Evolutionary conservation across 2,888 invertebrate species (phyloP).

Genomic region (Heliconius sara): DNA sequence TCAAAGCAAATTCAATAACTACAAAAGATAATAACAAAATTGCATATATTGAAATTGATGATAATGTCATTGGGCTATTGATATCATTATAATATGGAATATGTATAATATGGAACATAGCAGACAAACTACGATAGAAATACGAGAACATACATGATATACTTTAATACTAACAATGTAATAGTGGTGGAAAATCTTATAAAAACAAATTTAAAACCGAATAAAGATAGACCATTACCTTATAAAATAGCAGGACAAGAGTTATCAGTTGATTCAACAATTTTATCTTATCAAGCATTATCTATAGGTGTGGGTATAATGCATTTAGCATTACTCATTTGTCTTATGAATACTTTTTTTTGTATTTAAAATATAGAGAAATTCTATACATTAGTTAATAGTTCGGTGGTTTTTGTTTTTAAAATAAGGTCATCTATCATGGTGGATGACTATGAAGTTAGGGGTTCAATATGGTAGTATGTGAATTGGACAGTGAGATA

Average conservation of each 20-base stretch:
- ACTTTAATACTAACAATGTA: too few relatives aligned
- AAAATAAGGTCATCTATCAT: constrained; percentile 2
- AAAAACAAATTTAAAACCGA: background rate
- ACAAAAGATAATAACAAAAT: too few relatives aligned
- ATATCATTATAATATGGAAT: background rate
- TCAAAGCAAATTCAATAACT: too few relatives aligned
- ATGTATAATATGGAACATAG: background rate
- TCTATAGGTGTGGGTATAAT: constrained; percentile 69
- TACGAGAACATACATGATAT: background rate
- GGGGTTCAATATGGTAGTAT: constrained; percentile 66
- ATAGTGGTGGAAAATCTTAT: too few relatives aligned
- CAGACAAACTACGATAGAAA: background rate
- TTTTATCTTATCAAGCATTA: constrained; percentile 73
- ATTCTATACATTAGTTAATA: background rate
- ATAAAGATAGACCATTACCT: constrained; percentile 5
- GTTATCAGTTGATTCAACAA: constrained; percentile 66
- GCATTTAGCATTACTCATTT: constrained; percentile 56
- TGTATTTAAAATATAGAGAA: background rate
- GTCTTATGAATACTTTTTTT: constrained; percentile 54
- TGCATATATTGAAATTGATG: too few relatives aligned
- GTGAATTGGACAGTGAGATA: constrained; percentile 73
- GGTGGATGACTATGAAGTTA: constrained; percentile 16
- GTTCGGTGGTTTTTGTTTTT: background rate
- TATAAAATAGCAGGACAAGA: constrained; percentile 49
- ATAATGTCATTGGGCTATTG: background rate